Base-by-base conservation (phyloP, 2,113 vertebrate genomes). In the Columbina picui region DNA sequence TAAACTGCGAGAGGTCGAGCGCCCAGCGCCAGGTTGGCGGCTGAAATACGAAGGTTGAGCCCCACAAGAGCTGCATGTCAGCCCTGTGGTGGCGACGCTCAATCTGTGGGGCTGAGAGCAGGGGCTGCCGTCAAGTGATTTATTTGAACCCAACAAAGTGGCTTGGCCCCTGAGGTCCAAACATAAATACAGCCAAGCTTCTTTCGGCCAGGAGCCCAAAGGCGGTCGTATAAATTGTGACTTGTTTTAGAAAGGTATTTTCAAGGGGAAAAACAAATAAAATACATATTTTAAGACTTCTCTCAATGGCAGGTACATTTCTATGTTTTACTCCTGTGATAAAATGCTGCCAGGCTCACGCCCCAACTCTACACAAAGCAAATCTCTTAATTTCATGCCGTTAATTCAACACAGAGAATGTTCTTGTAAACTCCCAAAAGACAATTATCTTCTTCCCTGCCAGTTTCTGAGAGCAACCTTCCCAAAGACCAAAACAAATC, bases 151-250 rank as follows among this genome's bases (percentile, higher is more conserved):
- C 50, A 52, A 11, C 89, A 17, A 29, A 12, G 53, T 43, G 76
- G 25, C 59, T 78, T 61, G 68, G 53, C 68, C 73, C 41, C 55
- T 23, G 55, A 73, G 67, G 43, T 60, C 86, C 68, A 52, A 27
- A 45, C 76, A 61, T 77, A 84, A 95, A 96, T 34, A 34, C 55
- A 73, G 76, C 43, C 23, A 9, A 21, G 75, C 79, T 76, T 16
- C 75, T 39, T 43, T 39, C 91, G 56, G 82, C 38, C 75, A 56
- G 29, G 18, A 60, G 38, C 86, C 80, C 87, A 10, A 61, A 21
- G 74, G 63, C 63, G 85, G 45, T 2, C 67, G 2, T 17, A 34
- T 23, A 84, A 91, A 94, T 81, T 9, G 16, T 77, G 57, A 45
- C 63, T 77, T 15, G 7, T 65, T 57, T 60, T 25, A 13, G 39